Conservation (phyloP, 2,113 vertebrate species). For the Condylura cristata region DNA sequence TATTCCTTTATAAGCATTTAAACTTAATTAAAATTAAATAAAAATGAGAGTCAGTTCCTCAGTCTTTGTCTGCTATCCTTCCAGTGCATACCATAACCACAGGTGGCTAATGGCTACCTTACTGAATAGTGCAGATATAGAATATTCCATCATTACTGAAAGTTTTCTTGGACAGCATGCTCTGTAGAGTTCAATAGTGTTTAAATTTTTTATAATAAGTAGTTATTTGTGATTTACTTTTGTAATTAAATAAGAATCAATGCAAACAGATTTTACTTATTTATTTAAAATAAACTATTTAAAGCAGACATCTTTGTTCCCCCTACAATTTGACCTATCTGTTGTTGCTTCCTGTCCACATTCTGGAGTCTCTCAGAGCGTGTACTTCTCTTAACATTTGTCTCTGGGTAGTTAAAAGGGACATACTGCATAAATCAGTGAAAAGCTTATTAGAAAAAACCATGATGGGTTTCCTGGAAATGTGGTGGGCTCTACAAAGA, state of each 20-base stretch:
- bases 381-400: not conserved
- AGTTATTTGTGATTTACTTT: constrained; percentile 58
- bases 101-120: constrained; percentile 56
- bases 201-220: constrained; percentile 57
- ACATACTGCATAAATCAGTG: not conserved
- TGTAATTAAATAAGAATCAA: constrained; percentile 59
- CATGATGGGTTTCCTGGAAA: constrained; percentile 4
- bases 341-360: not conserved
- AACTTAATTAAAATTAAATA: constrained; percentile 61
- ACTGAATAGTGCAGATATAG: not conserved
- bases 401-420: constrained; percentile 32
- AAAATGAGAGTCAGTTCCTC: not conserved
- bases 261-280: too few species aligned
- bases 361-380: not conserved
- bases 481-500: not conserved
- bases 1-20: not conserved
- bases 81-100: constrained; percentile 1
- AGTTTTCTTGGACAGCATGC: constrained; percentile 24
- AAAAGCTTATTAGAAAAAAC: constrained; percentile 24
- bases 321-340: not conserved
- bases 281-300: too few species aligned
- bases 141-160: constrained; percentile 49
- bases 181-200: constrained; percentile 32
- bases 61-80: constrained; percentile 7
- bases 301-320: not conserved